Evolutionary conservation across 2,113 vertebrate genomes (phyloP), one percentile per base, ranked within the genome.

Genomic region (Agapornis roseicollis): DNA sequence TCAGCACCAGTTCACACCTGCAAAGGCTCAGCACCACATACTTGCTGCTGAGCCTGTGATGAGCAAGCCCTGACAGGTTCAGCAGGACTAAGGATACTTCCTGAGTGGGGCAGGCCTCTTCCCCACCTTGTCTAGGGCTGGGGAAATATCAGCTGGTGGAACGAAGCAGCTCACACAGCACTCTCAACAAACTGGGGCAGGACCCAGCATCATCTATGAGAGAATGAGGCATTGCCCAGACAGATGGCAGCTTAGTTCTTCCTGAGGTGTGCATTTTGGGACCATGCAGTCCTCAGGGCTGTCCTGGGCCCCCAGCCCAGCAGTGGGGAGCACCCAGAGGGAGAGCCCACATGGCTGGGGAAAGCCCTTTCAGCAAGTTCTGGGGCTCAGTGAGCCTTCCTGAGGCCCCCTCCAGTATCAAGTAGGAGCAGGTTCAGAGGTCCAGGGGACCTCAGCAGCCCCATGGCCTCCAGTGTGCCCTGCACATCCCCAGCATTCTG

Each of bases 161-260:
- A 37, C 66, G 35, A 72, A 44, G 31, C 50, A 25, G 44, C 37
- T 88, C 7, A 0, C 69, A 27, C 84, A 70, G 72, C 19, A 80
- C 3, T 0, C n/a, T 37, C n/a, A 37, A 80, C 29, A 56, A 47
- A 82, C 33, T 19, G 78, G 69, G 69, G 42, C 52, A 68, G 73
- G 35, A 50, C 22, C 27, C 47, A 11, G 42, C 1, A 15, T 14
- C 18, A 46, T 46, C n/a, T n/a, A 42, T 2, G 17, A 60, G 56
- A 44, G 37, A 20, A 68, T 0, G 14, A 41, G 66, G 65, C 65
- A 31, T 11, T n/a, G 49, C 33, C 65, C 61, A 53, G 56, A 33
- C 0, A 0, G 47, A 25, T 24, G 66, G 44, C 22, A 3, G 27
- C 10, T 7, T 2, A 39, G 70, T 24, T 82, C 18, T 72, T 76